Base-by-base conservation (phyloP, 2,113 vertebrate genomes). In the Hiodon alosoides region DNA sequence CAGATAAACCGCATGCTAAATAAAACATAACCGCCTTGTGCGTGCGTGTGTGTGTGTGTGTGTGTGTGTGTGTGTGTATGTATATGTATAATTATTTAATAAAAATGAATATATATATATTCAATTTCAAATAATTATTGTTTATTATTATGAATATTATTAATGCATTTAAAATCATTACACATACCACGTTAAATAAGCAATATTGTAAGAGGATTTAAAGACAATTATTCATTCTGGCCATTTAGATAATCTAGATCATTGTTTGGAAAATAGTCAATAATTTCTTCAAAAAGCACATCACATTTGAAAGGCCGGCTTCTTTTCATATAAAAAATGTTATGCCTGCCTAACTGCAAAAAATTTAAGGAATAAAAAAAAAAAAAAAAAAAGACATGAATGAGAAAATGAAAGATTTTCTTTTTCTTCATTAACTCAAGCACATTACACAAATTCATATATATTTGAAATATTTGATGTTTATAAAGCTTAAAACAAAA, bases 271-370 rank as follows among this genome's bases (percentile, higher is more conserved):
- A 60, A 60, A 46, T 10, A 10, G 31, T n/a, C 3, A 11, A 13
- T 17, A 31, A 46, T 62, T n/a, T 62, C 8, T 58, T 57, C 50
- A 17, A 76, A 61, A 71, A 71, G 51, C 60, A 55, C 69, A 50
- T 3, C 16, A 51, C 10, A 46, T 72, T 71, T 65, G 16, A 58
- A 71, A 50, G 13, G 31, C 69, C 58, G 51, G 13, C 61, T 77
- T 72, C 69, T 9, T n/a, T 70, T 55, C 62, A 53, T 69, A 60
- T 76, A 8, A 60, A 69, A 61, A 67, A 71, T 65, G 62, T 50
- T 60, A 55, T 16, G 3, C 51, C 52, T 52, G 47, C 66, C 69
- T 11, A 62, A 62, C 59, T 52, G 71, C 71, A 72, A 47, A 52
- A 5, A 17, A 47, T 72, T 62, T 62, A 51, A 3, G 51, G 71